Evolutionary conservation across 2,888 invertebrate species (phyloP), one percentile per base, ranked within the genome.

Genomic region (Pyrochroa serraticornis): DNA sequence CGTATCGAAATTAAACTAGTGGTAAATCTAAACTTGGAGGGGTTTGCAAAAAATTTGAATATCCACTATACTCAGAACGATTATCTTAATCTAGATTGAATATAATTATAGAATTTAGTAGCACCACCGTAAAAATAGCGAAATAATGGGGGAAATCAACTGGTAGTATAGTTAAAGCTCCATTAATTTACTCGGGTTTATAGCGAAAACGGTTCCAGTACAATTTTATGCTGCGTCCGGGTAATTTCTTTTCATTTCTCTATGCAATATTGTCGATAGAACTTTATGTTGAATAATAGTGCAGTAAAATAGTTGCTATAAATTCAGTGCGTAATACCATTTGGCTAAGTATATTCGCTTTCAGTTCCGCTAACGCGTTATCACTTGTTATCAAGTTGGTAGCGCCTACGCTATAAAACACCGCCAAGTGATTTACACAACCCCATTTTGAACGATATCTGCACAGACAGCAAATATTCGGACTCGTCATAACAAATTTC

Each of bases 311-410:
- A 7, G 13, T 36, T 9, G 31, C 13, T 22, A 48, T 55, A 55
- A 55, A 47, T 55, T 34, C 48, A 36, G 22, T 43, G 48, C 35
- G 43, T 49, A 36, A 14, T 35, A 14, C 33, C 9, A 31, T 44
- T 9, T 43, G 42, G 33, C 22, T 22, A 41, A 42, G 47, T 55
- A 49, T 54, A 14, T 41, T 54, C 42, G 38, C 10, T 45, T 37
- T 51, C 38, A 57, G 38, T 51, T 56, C 51, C 57, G 45, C 42
- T 37, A 57, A 51, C 45, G 41, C 44, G 43, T 50, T 56, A 53
- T 53, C 53, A 14, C 37, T 47, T 52, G 53, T 56, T 56, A 58
- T 58, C 58, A 52, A 48, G 36, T 58, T 39, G 32, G 47, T 52
- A 58, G 47, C 44, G 52, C 47, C 44, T 52, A 42, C 58, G 30